Conservation (phyloP, 1,140 invertebrate genomes). For the Nylanderia fulva region DNA sequence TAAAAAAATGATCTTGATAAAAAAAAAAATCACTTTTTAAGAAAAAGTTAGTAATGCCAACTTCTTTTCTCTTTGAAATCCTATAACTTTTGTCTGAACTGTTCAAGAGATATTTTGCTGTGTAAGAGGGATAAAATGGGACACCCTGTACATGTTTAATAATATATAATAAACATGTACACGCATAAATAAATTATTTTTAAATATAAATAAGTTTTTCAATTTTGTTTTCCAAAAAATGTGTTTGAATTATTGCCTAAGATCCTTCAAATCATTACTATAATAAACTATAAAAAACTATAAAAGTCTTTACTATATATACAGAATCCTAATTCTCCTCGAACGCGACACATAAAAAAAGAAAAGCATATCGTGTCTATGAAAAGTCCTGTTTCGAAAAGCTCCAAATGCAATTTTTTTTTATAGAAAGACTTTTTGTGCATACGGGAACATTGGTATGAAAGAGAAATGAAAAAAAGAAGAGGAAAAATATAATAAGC, state of each 20-base stretch:
- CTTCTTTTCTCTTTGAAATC: too few species aligned
- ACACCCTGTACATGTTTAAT: too few species aligned
- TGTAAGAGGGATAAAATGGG: too few species aligned
- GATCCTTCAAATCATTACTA: not conserved
- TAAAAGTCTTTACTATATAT: not conserved
- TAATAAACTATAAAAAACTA: too few species aligned
- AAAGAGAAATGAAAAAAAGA: constrained; percentile 46
- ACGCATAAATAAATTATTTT: too few species aligned
- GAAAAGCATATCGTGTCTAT: constrained; percentile 6
- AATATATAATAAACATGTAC: too few species aligned
- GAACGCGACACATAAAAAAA: not conserved
- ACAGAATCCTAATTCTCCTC: not conserved
- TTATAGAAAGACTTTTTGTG: constrained; percentile 17
- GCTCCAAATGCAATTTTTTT: not conserved
- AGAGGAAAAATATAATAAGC: constrained; percentile 29
- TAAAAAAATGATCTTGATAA: too few species aligned
- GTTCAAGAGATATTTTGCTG: too few species aligned
- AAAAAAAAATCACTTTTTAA: too few species aligned
- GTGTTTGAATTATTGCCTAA: not conserved
- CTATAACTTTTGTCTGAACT: too few species aligned
- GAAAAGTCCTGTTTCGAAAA: not conserved
- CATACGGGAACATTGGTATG: constrained; percentile 15
- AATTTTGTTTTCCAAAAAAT: constrained; percentile 5
- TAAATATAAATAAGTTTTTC: not conserved
- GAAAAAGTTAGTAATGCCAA: too few species aligned